These are phyloP conservation scores for Morelia viridis DNA, from an alignment of 2,797 vertebrate species.

Conservation along the genomic window DNA sequence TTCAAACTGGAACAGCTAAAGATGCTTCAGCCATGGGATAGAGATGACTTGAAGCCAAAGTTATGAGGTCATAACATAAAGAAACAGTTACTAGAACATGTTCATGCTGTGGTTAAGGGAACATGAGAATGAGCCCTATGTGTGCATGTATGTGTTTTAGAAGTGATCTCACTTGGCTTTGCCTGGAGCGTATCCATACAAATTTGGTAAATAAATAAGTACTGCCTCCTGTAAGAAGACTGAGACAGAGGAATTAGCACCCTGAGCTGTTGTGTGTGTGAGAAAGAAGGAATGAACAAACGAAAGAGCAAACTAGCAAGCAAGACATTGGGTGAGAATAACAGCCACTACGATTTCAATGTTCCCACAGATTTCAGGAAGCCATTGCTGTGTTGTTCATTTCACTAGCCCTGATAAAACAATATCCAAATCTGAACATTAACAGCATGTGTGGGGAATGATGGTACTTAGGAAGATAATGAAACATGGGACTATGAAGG, in stretches of 20 bases:
- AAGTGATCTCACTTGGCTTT: neutral
- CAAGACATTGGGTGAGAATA: neutral
- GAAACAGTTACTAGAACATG: neutral
- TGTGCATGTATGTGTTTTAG: neutral
- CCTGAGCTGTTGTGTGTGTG: neutral
- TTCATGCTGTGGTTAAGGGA: neutral
- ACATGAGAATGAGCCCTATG: neutral
- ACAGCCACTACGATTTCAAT: neutral
- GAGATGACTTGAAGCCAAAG: neutral
- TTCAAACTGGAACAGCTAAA: neutral
- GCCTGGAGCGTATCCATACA: neutral
- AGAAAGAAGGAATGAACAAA: neutral
- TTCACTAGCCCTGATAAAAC: constrained; percentile 49
- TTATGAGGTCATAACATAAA: neutral
- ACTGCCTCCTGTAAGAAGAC: neutral
- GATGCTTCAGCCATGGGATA: neutral
- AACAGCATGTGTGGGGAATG: constrained; percentile 43
- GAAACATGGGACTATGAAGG: constrained; percentile 65
- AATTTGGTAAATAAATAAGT: neutral
- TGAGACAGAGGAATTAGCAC: neutral
- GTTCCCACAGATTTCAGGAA: neutral
- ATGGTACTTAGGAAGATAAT: constrained; percentile 63
- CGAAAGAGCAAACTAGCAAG: neutral
- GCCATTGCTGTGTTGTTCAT: constrained; percentile 19
- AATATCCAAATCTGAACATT: constrained; percentile 46